Conservation (phyloP, 2,113 vertebrate genomes). For the Oreochromis spilurus region DNA sequence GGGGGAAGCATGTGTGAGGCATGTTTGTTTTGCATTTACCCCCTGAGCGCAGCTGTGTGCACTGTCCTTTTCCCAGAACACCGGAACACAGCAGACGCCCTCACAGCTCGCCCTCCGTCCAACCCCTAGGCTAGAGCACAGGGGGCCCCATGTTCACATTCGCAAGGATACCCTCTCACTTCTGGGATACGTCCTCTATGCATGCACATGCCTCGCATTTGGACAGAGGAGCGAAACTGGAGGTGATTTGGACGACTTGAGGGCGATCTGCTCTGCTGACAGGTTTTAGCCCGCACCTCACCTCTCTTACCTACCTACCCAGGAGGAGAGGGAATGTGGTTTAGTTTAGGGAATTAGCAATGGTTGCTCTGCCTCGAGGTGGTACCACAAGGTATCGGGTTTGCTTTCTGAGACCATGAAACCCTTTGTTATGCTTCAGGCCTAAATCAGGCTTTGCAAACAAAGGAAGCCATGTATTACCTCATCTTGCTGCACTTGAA, state of each 20-base stretch:
- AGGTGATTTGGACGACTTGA: constrained; percentile 24
- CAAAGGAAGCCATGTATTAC: constrained; percentile 21
- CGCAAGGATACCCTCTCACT: not conserved
- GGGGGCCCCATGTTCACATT: constrained; percentile 36
- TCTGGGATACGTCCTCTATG: not conserved
- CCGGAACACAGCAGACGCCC: constrained; percentile 65
- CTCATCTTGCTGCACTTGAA: not conserved
- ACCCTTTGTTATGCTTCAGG: constrained; percentile 47
- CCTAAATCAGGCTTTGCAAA: constrained; percentile 28
- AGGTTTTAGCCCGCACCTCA: constrained; percentile 17
- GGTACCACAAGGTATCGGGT: constrained; percentile 35
- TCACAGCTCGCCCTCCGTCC: constrained; percentile 48
- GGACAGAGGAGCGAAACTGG: not conserved
- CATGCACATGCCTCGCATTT: constrained; percentile 33
- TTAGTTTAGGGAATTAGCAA: constrained; percentile 60
- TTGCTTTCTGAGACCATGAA: constrained; percentile 35
- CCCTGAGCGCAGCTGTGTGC: constrained; percentile 73
- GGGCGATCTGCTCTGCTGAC: constrained; percentile 33
- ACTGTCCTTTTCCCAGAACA: constrained; percentile 77
- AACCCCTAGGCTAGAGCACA: constrained; percentile 39
- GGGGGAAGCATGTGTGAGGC: constrained; percentile 74
- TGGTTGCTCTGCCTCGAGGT: constrained; percentile 47
- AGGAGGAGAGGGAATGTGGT: constrained; percentile 51
- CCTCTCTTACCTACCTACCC: constrained; percentile 35
- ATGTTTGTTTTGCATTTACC: constrained; percentile 81